Percentiles rank a stretch among this genome's conserved stretches.
Conservation (phyloP, 2,113 vertebrate species). For the Thomomys bottae region DNA sequence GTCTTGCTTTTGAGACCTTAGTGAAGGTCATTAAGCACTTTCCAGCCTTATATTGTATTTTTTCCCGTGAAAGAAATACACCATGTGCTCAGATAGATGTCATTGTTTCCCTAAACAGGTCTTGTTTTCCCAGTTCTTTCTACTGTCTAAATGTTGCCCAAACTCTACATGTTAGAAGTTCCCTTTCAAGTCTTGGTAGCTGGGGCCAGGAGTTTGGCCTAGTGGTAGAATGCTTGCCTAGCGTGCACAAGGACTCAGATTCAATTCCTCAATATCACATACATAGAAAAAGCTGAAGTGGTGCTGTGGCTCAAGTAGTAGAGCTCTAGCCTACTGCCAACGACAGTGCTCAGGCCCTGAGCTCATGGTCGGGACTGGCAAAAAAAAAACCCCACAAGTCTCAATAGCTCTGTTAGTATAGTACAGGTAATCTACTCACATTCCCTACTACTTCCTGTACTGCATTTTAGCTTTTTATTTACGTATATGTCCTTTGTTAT, state of each 20-base stretch:
- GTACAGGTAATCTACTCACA: too few relatives aligned
- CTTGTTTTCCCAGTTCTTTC: background rate
- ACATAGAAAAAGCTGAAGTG: too few relatives aligned
- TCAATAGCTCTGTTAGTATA: background rate
- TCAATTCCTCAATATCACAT: too few relatives aligned
- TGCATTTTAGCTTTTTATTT: conserved; percentile 28
- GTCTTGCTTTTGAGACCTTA: background rate
- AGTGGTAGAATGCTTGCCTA: too few relatives aligned
- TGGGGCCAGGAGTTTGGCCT: too few relatives aligned
- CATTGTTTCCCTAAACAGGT: too few relatives aligned
- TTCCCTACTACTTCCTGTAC: background rate
- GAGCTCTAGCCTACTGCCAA: too few relatives aligned
- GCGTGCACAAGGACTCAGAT: too few relatives aligned
- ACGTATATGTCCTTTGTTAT: background rate
- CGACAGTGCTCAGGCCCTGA: too few relatives aligned
- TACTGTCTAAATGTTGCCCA: background rate
- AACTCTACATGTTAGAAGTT: background rate
- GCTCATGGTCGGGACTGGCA: too few relatives aligned
- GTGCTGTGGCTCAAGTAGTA: too few relatives aligned
- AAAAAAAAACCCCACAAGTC: too few relatives aligned
- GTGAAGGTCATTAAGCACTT: background rate
- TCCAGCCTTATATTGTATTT: background rate
- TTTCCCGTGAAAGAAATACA: background rate
- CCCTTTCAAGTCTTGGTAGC: background rate
- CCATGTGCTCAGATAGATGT: background rate